Conservation (phyloP, 2,113 vertebrate genomes). For the Sorex fumeus region DNA sequence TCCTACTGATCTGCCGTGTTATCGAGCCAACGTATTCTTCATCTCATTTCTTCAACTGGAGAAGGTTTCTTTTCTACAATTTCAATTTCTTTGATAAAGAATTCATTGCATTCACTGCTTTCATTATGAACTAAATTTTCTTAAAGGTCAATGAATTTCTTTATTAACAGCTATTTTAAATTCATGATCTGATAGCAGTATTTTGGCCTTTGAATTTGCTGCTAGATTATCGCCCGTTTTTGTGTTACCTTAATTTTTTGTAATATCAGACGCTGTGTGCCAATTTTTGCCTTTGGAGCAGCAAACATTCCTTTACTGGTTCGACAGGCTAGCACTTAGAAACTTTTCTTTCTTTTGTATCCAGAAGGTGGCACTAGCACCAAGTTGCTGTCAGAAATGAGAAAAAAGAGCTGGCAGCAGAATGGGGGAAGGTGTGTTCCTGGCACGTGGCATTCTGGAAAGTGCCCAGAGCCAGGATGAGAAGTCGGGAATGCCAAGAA, state of each 20-base stretch:
- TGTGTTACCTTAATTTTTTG: not conserved
- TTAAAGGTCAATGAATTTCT: not conserved
- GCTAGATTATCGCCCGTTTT: not conserved
- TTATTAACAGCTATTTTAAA: not conserved
- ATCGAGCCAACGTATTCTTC: not conserved
- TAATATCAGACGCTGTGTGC: not conserved
- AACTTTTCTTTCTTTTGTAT: not conserved
- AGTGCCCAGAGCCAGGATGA: not conserved
- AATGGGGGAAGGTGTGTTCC: not conserved
- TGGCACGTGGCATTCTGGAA: not conserved
- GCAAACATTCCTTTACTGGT: not conserved
- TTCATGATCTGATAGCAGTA: not conserved
- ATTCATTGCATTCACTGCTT: not conserved
- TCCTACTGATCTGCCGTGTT: no score
- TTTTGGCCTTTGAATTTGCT: not conserved
- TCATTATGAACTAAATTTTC: not conserved
- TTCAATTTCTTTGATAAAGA: not conserved
- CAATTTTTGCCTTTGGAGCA: not conserved
- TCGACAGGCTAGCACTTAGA: not conserved
- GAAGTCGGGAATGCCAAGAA: no score
- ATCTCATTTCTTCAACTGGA: not conserved
- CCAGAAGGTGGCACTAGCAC: not conserved
- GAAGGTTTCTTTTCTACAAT: not conserved
- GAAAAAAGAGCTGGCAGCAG: not conserved
- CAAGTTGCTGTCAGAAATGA: not conserved